phyloP scores from a whole-genome alignment of 2,888 invertebrate species.

The Cantharis lateralis region DNA sequence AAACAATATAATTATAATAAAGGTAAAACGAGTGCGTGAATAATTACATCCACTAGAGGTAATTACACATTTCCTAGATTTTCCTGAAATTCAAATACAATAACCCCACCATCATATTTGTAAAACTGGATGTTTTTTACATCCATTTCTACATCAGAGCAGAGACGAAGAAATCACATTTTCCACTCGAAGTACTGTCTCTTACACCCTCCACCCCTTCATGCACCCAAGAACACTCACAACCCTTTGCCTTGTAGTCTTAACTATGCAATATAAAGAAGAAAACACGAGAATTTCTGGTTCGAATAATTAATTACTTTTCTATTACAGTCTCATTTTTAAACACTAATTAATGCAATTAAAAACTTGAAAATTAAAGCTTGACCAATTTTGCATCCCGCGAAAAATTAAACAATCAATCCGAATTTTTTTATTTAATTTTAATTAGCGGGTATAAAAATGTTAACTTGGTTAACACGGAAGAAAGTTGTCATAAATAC shows the following conservation, averaged over 20 bases:
- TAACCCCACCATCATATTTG: conserved; percentile 8
- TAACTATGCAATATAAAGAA: conserved; percentile 52
- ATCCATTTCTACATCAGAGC: conserved; percentile 15
- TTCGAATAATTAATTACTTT: conserved; percentile 14
- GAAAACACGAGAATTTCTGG: conserved; percentile 44
- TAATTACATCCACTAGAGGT: conserved; percentile 25
- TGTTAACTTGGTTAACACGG: conserved; percentile 22
- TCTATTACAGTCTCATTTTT: background rate
- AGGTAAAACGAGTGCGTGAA: conserved; percentile 14
- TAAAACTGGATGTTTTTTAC: conserved; percentile 18
- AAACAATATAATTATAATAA: background rate
- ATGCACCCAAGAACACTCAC: conserved; percentile 53
- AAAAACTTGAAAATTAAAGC: background rate
- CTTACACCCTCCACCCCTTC: conserved; percentile 34
- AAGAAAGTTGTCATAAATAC: conserved; percentile 43
- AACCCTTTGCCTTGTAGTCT: conserved; percentile 51
- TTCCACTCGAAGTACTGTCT: conserved; percentile 53
- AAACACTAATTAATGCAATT: background rate
- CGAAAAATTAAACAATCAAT: background rate
- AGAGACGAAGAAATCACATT: conserved; percentile 57
- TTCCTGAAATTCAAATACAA: conserved; percentile 21
- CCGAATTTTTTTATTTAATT: background rate
- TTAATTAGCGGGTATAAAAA: background rate
- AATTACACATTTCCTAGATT: conserved; percentile 26
- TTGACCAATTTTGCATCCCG: background rate